phyloP scores from a whole-genome alignment of 2,888 invertebrate species.

The Corbicula japonica region DNA sequence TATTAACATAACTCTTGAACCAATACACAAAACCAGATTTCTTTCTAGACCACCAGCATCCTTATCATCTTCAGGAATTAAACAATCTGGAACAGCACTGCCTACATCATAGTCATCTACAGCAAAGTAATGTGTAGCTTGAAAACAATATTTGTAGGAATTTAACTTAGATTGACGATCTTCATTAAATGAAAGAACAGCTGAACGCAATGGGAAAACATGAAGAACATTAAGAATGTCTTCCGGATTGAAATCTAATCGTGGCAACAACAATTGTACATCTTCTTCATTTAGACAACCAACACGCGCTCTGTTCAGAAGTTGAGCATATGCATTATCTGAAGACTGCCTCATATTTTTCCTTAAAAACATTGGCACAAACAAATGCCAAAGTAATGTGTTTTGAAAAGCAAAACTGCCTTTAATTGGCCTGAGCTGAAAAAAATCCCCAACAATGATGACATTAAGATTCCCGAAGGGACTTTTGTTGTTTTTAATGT shows the following conservation, averaged over 20 bases:
- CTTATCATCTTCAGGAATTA: background rate
- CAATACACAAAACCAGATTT: background rate
- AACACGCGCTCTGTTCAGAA: slow-evolving; percentile 30
- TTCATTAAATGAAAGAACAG: background rate
- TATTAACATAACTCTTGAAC: slow-evolving; percentile 16
- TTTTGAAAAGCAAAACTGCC: slow-evolving; percentile 40
- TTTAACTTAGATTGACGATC: no score
- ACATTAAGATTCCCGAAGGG: slow-evolving; percentile 49
- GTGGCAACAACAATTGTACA: background rate
- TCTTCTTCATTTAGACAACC: slow-evolving; percentile 5
- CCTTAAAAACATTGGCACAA: slow-evolving; percentile 36
- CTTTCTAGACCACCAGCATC: slow-evolving; percentile 1
- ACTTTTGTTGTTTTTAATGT: slow-evolving; percentile 12
- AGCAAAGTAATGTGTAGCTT: slow-evolving; percentile 21
- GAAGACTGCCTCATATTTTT: slow-evolving; percentile 42
- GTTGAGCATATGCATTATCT: slow-evolving; percentile 8
- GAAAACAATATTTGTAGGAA: no score
- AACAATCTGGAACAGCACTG: background rate
- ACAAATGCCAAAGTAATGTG: slow-evolving; percentile 42
- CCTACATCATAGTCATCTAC: background rate
- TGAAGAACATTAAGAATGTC: no score
- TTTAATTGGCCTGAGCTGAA: slow-evolving; percentile 38
- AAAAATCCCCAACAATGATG: slow-evolving; percentile 46
- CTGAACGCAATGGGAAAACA: no score
- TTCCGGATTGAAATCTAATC: no score